A percentile compares a stretch with the other conserved stretches of the same genome.
These are phyloP conservation scores for Scolopax rusticola DNA, from an alignment of 2,797 vertebrate genomes.

Conservation along the genomic window DNA sequence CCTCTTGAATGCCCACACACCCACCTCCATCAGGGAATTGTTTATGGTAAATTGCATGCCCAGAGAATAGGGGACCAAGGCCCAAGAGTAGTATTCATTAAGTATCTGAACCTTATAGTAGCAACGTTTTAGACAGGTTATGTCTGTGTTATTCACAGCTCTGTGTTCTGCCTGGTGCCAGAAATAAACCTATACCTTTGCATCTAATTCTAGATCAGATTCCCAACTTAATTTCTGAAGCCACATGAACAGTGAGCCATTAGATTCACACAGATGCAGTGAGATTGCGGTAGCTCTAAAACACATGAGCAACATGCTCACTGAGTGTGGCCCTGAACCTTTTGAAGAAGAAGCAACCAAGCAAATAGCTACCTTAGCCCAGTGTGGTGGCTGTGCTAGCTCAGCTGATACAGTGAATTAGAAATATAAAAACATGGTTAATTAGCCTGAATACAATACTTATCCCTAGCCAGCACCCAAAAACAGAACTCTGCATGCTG, in stretches of 20 bases:
- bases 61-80: not conserved
- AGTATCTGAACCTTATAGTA: not conserved
- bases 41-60: not conserved
- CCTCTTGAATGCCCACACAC: not conserved
- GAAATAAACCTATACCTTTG: not conserved
- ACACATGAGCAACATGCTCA: not conserved
- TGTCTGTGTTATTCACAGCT: not conserved
- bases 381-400: not conserved
- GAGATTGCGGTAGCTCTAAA: not conserved
- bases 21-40: accelerated
- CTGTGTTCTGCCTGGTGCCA: not conserved
- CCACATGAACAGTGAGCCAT: not conserved
- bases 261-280: not conserved
- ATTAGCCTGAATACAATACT: not conserved
- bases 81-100: not conserved
- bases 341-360: not conserved
- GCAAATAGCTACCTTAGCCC: not conserved
- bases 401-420: not conserved
- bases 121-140: not conserved
- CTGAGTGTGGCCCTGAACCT: not conserved
- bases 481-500: not conserved
- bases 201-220: not conserved
- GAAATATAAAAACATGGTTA: not conserved
- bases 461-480: not conserved
- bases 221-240: not conserved